Evolutionary conservation across 2,797 vertebrate genomes (phyloP).

Genomic region (Malurus splendens): DNA sequence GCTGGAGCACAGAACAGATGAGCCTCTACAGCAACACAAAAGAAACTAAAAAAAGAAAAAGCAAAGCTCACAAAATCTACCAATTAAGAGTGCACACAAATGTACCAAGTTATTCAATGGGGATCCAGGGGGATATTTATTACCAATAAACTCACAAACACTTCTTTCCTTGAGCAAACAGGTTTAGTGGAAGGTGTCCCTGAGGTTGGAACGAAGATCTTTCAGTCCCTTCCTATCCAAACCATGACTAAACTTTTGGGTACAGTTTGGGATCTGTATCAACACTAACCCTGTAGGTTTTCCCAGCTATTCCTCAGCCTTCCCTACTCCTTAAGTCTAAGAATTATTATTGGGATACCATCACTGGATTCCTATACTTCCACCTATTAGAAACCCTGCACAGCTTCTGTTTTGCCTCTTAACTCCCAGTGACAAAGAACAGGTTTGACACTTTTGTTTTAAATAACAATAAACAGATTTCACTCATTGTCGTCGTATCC

Average conservation of each 20-base stretch:
- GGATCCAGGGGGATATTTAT: not conserved
- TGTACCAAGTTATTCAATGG: not conserved
- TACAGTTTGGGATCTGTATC: not conserved
- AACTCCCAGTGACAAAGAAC: not conserved
- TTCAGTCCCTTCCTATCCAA: not conserved
- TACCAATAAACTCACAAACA: not conserved
- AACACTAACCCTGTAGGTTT: not conserved
- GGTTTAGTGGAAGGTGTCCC: not conserved
- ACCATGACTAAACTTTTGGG: not conserved
- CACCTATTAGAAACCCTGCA: not conserved
- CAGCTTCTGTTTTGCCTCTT: not conserved
- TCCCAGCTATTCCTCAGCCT: not conserved
- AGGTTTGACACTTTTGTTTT: fast-evolving
- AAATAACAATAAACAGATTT: not conserved
- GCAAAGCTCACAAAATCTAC: not conserved
- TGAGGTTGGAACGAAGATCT: not conserved
- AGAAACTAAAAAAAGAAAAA: not conserved
- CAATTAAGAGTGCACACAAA: not conserved
- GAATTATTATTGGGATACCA: not conserved
- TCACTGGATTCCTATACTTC: not conserved
- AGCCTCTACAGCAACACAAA: not conserved
- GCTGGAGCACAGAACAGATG: not conserved
- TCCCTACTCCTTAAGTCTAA: not conserved
- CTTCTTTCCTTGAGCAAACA: not conserved
- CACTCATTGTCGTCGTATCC: not conserved